Percentiles rank a stretch among this genome's conserved stretches.
Conservation (phyloP, 1,140 invertebrate genomes). For the Drosophila guanche region DNA sequence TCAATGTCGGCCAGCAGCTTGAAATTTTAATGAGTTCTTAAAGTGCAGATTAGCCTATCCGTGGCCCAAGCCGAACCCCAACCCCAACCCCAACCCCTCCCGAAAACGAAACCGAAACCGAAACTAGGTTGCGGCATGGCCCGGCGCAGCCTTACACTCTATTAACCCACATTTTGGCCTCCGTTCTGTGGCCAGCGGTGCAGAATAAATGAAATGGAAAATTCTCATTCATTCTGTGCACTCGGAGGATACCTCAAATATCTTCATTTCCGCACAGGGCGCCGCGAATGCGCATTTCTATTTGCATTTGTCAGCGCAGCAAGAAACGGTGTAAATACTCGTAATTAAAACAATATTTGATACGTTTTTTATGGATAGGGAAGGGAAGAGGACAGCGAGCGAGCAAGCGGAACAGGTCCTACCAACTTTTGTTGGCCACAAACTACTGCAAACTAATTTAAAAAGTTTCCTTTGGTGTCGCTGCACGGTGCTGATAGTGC, state of each 20-base stretch:
- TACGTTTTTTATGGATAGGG: not conserved
- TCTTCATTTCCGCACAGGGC: slow-evolving; percentile 36
- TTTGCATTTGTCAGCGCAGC: slow-evolving; percentile 3
- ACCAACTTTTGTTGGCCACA: slow-evolving; percentile 36
- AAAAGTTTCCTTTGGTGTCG: slow-evolving; percentile 47
- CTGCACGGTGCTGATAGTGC: no score
- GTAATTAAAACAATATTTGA: slow-evolving; percentile 45
- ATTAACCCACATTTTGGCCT: slow-evolving; percentile 79
- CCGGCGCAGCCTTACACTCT: slow-evolving; percentile 72
- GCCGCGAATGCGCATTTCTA: slow-evolving; percentile 21
- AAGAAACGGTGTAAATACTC: slow-evolving; percentile 22
- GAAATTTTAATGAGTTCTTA: slow-evolving; percentile 72
- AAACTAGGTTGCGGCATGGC: slow-evolving; percentile 69
- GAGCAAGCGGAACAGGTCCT: not conserved
- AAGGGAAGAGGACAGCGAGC: not conserved
- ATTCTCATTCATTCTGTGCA: slow-evolving; percentile 50
- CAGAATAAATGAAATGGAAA: slow-evolving; percentile 79
- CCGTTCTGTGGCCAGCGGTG: slow-evolving; percentile 54
- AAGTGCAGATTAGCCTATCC: slow-evolving; percentile 58
- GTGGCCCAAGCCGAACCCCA: slow-evolving; percentile 12
- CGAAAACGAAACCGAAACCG: slow-evolving; percentile 10
- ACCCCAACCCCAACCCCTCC: slow-evolving; percentile 1
- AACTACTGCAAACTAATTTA: slow-evolving; percentile 59
- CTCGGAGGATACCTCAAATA: slow-evolving; percentile 10
- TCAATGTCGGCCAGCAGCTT: slow-evolving; percentile 42